phyloP scores from a whole-genome alignment of 2,797 vertebrate genomes.

The Alectoris magna region DNA sequence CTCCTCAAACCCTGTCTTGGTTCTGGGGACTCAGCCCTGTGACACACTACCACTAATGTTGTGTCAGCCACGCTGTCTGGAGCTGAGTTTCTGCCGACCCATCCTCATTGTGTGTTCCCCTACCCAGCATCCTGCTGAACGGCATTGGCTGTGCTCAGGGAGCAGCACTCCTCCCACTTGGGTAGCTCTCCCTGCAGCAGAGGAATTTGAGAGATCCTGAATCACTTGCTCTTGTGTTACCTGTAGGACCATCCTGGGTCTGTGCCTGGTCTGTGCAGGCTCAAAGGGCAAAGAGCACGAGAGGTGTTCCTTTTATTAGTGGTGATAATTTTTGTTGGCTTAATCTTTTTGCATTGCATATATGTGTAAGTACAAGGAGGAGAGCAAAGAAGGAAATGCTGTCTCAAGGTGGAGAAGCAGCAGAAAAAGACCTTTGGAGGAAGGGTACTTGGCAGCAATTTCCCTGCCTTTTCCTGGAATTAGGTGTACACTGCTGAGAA shows the following conservation, averaged over 20 bases:
- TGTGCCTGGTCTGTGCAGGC: neutral
- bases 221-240: neutral
- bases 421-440: neutral
- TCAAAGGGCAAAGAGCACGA: neutral
- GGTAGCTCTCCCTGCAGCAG: neutral
- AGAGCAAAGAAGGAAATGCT: neutral
- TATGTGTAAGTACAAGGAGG: fast-evolving
- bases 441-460: neutral
- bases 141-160: neutral
- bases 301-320: neutral
- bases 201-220: neutral
- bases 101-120: neutral
- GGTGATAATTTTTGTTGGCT: neutral
- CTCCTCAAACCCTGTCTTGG: neutral
- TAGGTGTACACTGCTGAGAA: neutral
- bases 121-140: neutral
- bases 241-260: neutral
- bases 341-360: neutral
- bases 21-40: neutral
- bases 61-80: neutral
- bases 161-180: neutral
- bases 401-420: neutral
- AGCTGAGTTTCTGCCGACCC: neutral
- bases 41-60: neutral
- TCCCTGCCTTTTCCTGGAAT: neutral